Conservation (phyloP, 2,888 invertebrate species). For the Heliconius cydno region DNA sequence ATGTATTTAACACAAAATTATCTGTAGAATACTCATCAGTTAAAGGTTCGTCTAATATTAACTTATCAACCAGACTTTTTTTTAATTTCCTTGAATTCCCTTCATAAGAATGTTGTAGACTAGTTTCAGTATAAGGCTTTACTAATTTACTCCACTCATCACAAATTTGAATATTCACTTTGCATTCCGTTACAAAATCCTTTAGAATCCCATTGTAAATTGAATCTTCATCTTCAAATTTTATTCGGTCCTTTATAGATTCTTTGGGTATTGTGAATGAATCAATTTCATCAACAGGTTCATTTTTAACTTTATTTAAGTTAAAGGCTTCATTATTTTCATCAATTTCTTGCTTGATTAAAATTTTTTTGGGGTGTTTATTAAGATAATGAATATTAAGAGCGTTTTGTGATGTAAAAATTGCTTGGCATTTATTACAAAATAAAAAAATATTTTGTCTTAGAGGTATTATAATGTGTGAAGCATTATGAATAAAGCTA, state of each 20-base stretch:
- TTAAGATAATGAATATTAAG: constrained; percentile 29
- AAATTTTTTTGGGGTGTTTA: constrained; percentile 29
- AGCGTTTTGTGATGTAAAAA: constrained; percentile 33
- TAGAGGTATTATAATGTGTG: constrained; percentile 49
- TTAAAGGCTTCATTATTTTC: neutral
- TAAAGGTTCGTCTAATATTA: neutral
- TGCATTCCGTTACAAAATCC: constrained; percentile 24
- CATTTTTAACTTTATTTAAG: neutral
- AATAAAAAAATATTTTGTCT: constrained; percentile 32
- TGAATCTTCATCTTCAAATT: constrained; percentile 37
- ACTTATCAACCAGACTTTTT: neutral
- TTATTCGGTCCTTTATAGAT: constrained; percentile 27
- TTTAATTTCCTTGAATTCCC: neutral
- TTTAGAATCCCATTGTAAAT: constrained; percentile 4
- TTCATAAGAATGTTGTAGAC: neutral
- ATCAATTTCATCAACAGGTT: neutral
- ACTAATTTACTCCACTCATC: constrained; percentile 11
- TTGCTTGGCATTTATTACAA: constrained; percentile 36
- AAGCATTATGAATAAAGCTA: constrained; percentile 45
- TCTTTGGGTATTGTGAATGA: neutral
- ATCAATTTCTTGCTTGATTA: neutral
- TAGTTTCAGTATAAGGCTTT: neutral
- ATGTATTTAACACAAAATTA: neutral
- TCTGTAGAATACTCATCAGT: constrained; percentile 21
- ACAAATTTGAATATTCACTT: constrained; percentile 22